A percentile compares a stretch with the other conserved stretches of the same genome.
Conservation (phyloP, 2,113 vertebrate species). For the Elgaria multicarinata region DNA sequence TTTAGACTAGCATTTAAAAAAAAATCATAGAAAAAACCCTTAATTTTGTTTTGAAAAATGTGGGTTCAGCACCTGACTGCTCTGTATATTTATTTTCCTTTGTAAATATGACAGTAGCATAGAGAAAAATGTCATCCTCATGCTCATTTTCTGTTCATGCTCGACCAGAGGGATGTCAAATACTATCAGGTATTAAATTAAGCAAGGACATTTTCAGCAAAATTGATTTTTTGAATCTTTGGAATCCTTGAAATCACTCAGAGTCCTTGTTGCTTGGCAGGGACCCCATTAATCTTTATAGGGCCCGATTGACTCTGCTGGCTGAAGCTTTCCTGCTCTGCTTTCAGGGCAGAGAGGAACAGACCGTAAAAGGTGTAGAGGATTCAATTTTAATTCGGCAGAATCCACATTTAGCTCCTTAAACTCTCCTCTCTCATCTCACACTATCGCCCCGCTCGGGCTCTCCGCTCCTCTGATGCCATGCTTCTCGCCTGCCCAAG, state of each 20-base stretch:
- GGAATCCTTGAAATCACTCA: slow-evolving; percentile 79
- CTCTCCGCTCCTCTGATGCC: no score
- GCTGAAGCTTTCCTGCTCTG: slow-evolving; percentile 53
- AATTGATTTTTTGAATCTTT: slow-evolving; percentile 81
- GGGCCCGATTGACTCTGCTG: slow-evolving; percentile 66
- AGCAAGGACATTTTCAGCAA: slow-evolving; percentile 78
- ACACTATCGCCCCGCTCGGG: no score
- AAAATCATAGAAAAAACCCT: slow-evolving; percentile 32
- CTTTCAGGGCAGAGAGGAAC: slow-evolving; percentile 52
- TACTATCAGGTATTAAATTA: slow-evolving; percentile 76
- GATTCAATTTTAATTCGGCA: slow-evolving; percentile 59
- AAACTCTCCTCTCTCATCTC: no score
- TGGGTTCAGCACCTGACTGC: slow-evolving; percentile 49
- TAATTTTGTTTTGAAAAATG: slow-evolving; percentile 36
- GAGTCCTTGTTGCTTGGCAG: slow-evolving; percentile 76
- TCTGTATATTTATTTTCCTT: slow-evolving; percentile 57
- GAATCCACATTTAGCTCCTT: slow-evolving; percentile 53
- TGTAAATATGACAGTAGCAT: not conserved
- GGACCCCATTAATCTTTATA: slow-evolving; percentile 81
- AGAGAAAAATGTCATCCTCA: slow-evolving; percentile 32
- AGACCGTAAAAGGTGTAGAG: slow-evolving; percentile 32
- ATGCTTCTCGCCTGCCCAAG: no score
- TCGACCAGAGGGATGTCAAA: slow-evolving; percentile 65
- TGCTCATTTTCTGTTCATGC: slow-evolving; percentile 39
- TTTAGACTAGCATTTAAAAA: slow-evolving; percentile 27